These are phyloP conservation scores for Agrotis segetum DNA, from an alignment of 2,888 invertebrate genomes.

Conservation along the genomic window DNA sequence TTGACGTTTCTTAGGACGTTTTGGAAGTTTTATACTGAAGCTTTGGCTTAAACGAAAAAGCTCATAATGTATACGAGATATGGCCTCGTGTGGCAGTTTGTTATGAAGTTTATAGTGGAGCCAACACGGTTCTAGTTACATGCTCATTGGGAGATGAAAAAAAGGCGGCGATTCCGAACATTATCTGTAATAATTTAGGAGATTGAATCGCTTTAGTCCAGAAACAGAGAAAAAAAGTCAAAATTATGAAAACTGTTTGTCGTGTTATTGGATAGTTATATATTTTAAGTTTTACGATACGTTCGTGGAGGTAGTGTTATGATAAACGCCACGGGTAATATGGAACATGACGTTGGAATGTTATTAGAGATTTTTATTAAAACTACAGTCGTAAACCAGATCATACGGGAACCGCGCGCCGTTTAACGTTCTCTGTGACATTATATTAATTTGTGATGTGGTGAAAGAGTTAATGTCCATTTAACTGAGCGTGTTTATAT, in stretches of 20 bases:
- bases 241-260: constrained; percentile 78
- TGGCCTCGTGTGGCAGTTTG: constrained; percentile 89
- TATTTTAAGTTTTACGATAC: constrained; percentile 79
- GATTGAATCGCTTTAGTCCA: constrained; percentile 75
- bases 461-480: constrained; percentile 70
- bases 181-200: constrained; percentile 85
- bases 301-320: constrained; percentile 75
- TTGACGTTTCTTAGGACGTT: constrained; percentile 64
- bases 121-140: constrained; percentile 86
- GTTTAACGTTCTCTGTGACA: constrained; percentile 73
- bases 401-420: constrained; percentile 75
- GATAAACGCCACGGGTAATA: constrained; percentile 78
- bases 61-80: constrained; percentile 90
- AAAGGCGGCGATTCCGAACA: constrained; percentile 76
- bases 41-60: constrained; percentile 87
- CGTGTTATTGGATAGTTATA: constrained; percentile 82
- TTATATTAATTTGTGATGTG: constrained; percentile 77
- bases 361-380: constrained; percentile 87
- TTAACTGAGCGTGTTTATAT: constrained; percentile 55
- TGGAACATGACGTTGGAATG: constrained; percentile 82
- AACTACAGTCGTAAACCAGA: constrained; percentile 83
- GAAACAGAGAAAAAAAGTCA: constrained; percentile 61
- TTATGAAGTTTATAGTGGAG: constrained; percentile 90
- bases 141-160: constrained; percentile 79
- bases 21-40: constrained; percentile 60